Evolutionary conservation across 2,888 invertebrate species (phyloP).

Genomic region (Allacma fusca): DNA sequence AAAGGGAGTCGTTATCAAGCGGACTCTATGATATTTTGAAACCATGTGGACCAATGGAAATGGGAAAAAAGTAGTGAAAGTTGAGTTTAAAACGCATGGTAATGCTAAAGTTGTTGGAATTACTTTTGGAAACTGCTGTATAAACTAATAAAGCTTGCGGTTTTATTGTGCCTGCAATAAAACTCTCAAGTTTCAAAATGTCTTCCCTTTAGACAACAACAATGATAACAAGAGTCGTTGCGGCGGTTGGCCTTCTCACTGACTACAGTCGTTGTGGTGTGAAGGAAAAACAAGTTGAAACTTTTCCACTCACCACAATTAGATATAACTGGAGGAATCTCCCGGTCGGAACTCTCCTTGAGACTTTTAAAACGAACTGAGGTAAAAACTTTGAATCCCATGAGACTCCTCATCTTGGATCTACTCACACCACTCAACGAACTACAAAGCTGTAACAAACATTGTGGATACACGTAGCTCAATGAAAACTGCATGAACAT

Average conservation of each 20-base stretch:
- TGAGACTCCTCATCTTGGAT: slow-evolving; percentile 8
- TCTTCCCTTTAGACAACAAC: slow-evolving; percentile 6
- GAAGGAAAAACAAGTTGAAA: not conserved
- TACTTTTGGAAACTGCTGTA: not conserved
- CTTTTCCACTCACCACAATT: slow-evolving; percentile 10
- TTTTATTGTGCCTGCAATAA: slow-evolving; percentile 4
- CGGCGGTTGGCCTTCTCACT: not conserved
- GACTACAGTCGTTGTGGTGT: not conserved
- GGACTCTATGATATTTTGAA: no score
- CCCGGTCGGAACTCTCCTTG: not conserved
- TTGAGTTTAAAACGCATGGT: not conserved
- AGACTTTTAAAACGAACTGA: not conserved
- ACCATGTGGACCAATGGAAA: no score
- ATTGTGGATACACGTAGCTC: no score
- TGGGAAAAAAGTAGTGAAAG: not conserved
- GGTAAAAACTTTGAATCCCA: not conserved
- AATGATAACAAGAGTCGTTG: not conserved
- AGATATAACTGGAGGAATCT: not conserved
- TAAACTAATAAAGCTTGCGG: slow-evolving; percentile 9
- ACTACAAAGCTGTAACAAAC: no score
- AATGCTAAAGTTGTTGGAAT: not conserved
- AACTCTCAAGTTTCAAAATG: not conserved
- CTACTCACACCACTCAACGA: not conserved
- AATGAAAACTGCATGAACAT: no score
- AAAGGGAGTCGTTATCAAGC: no score